Conservation (phyloP, 2,888 invertebrate species). For the Coleophora flavipennella region DNA sequence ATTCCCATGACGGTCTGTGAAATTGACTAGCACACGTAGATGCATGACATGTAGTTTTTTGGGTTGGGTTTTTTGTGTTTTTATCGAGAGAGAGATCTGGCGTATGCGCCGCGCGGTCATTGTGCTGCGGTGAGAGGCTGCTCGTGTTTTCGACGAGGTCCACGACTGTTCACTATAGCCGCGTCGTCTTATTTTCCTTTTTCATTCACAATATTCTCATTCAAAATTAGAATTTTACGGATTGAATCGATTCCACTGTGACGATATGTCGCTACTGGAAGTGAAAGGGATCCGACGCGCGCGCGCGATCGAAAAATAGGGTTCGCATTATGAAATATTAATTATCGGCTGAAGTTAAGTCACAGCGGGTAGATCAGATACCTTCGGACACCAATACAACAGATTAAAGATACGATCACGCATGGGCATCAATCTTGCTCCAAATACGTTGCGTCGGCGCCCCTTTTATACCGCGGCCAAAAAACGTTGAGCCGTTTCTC, state of each 20-base stretch:
- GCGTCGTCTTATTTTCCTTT: conserved; percentile 59
- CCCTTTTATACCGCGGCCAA: conserved; percentile 64
- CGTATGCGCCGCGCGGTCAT: conserved; percentile 58
- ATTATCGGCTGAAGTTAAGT: conserved; percentile 40
- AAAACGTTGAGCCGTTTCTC: conserved; percentile 64
- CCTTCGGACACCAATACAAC: too few relatives aligned
- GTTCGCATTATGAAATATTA: conserved; percentile 64
- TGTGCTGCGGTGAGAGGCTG: conserved; percentile 52
- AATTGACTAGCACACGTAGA: conserved; percentile 70
- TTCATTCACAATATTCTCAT: conserved; percentile 54
- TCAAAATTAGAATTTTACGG: conserved; percentile 66
- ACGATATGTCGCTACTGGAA: conserved; percentile 56
- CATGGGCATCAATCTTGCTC: conserved; percentile 62
- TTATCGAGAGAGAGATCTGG: conserved; percentile 64
- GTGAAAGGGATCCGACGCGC: conserved; percentile 40
- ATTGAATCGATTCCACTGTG: conserved; percentile 59
- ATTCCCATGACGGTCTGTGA: conserved; percentile 70
- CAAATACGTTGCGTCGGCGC: conserved; percentile 61
- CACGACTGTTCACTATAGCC: conserved; percentile 27
- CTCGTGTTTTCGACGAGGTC: too few relatives aligned
- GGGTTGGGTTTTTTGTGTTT: conserved; percentile 54
- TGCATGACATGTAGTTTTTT: conserved; percentile 72
- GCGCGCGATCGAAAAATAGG: conserved; percentile 24
- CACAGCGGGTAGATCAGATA: conserved; percentile 41
- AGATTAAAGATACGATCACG: conserved; percentile 36